Percentiles rank a stretch among this genome's conserved stretches.
These are phyloP conservation scores for Schmidtea mediterranea DNA, from an alignment of 1,140 invertebrate genomes.

Conservation along the genomic window DNA sequence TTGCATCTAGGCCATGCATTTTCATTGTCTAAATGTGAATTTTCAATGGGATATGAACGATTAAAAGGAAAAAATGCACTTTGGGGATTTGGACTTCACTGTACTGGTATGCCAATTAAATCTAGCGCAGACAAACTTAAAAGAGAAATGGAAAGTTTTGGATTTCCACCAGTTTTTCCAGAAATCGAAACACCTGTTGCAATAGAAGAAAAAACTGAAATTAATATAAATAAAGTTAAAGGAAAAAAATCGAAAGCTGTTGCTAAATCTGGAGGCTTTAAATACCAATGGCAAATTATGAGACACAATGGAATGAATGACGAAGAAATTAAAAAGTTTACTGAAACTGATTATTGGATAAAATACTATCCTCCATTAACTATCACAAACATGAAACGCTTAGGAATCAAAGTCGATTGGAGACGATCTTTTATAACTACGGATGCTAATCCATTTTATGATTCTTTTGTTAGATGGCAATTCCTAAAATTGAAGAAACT, in stretches of 20 bases:
- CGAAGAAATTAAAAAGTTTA: constrained; percentile 63
- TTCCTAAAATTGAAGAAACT: constrained; percentile 57
- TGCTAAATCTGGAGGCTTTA: constrained; percentile 57
- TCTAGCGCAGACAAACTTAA: constrained; percentile 30
- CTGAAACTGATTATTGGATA: constrained; percentile 59
- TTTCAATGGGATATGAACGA: constrained; percentile 61
- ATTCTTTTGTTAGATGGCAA: constrained; percentile 85
- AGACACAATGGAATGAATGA: constrained; percentile 56
- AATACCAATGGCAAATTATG: constrained; percentile 99
- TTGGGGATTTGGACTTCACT: constrained; percentile 95
- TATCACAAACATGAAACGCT: constrained; percentile 50
- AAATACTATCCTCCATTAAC: constrained; percentile 68
- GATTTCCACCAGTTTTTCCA: constrained; percentile 72
- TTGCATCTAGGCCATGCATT: constrained; percentile 92
- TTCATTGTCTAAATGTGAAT: constrained; percentile 83
- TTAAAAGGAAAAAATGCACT: constrained; percentile 63
- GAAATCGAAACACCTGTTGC: constrained; percentile 28
- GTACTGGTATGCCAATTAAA: constrained; percentile 50
- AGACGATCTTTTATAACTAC: constrained; percentile 85
- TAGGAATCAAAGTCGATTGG: constrained; percentile 87
- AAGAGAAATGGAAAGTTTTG: constrained; percentile 64
- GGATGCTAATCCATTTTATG: constrained; percentile 83
- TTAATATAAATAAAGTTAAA: constrained; percentile 65
- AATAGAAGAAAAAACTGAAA: constrained; percentile 17
- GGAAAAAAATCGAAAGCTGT: constrained; percentile 91